Conservation (phyloP, 1,140 invertebrate species). For the Drosophila nannoptera region DNA sequence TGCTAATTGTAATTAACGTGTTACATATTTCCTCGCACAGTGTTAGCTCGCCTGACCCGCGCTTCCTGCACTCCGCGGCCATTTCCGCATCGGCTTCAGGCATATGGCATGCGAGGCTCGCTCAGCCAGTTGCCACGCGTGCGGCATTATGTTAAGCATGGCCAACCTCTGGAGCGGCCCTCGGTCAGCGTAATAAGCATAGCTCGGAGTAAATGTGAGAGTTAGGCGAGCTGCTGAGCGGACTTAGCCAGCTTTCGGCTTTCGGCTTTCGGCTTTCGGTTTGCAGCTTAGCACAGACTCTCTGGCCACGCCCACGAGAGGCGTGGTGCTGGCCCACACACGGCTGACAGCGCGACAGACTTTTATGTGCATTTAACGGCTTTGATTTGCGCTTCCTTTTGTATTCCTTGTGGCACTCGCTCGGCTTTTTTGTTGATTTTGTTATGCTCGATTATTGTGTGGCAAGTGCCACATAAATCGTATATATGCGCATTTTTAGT, state of each 20-base stretch:
- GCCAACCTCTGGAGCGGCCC: neutral
- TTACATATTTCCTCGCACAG: conserved; percentile 58
- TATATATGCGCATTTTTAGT: conserved; percentile 59
- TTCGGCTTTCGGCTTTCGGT: conserved; percentile 26
- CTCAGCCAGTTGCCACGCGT: neutral
- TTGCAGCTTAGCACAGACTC: conserved; percentile 1
- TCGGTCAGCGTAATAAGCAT: conserved; percentile 1
- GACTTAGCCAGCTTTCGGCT: conserved; percentile 42
- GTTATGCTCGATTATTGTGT: conserved; percentile 50
- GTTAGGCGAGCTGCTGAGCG: conserved; percentile 28
- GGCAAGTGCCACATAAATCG: conserved; percentile 55
- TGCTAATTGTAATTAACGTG: conserved; percentile 76
- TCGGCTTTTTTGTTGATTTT: conserved; percentile 12
- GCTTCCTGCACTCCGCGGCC: conserved; percentile 14
- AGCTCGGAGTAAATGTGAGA: conserved; percentile 17
- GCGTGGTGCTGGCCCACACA: neutral
- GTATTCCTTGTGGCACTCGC: too few species aligned
- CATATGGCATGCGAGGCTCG: conserved; percentile 26
- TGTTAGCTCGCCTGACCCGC: conserved; percentile 6
- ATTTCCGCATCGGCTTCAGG: conserved; percentile 34
- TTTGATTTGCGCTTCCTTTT: conserved; percentile 12
- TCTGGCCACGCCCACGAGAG: neutral
- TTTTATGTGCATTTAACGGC: conserved; percentile 34
- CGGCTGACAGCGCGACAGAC: conserved; percentile 9
- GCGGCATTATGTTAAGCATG: neutral